These are phyloP conservation scores for Polyodon spathula DNA, from an alignment of 2,113 vertebrate genomes.

Conservation along the genomic window DNA sequence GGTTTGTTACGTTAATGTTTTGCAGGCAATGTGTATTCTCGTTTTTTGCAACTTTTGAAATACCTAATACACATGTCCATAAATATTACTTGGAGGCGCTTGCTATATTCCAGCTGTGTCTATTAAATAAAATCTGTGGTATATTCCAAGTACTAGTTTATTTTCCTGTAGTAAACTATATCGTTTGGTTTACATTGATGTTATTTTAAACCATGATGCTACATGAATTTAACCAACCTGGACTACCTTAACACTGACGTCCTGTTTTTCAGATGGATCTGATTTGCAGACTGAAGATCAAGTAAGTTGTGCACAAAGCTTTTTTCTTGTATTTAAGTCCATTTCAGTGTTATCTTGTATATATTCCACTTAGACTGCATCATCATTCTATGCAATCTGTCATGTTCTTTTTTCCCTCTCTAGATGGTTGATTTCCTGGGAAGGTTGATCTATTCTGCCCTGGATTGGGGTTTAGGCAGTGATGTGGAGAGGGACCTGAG, in stretches of 20 bases:
- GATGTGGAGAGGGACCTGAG: conserved; percentile 51
- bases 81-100: no score
- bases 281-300: conserved; percentile 29
- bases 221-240: not conserved
- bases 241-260: no score
- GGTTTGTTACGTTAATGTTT: no score
- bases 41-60: no score
- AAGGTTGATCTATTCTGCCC: conserved; percentile 48
- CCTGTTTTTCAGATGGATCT: conserved; percentile 6
- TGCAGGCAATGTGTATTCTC: no score
- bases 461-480: conserved; percentile 58
- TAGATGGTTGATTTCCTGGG: conserved; percentile 52
- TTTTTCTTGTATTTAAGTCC: not conserved
- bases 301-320: conserved; percentile 20
- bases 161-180: no score
- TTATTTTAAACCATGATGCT: not conserved
- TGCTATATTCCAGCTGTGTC: no score
- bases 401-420: not conserved
- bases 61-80: no score
- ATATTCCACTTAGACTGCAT: not conserved
- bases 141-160: no score
- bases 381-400: not conserved
- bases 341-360: not conserved
- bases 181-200: not conserved
- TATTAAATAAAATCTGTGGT: no score